Conservation (phyloP, 2,797 vertebrate species). For the Aeoliscus strigatus region DNA sequence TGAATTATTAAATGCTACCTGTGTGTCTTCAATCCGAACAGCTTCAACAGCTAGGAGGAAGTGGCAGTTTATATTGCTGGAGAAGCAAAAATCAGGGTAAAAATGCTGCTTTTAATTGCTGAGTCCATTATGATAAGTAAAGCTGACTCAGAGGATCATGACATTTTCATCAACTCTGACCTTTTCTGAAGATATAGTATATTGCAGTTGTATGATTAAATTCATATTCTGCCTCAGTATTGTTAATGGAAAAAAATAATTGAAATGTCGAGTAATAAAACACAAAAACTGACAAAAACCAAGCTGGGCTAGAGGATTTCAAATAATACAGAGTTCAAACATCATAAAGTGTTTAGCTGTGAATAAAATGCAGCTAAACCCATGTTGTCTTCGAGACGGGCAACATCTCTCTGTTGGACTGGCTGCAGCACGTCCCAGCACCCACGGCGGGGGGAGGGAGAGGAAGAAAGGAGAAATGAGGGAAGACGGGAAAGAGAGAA, state of each 20-base stretch:
- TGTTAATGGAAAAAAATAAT: background rate
- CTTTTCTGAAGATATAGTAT: background rate
- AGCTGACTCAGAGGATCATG: background rate
- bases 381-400: background rate
- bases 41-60: too few species aligned
- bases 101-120: too few species aligned
- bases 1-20: too few species aligned
- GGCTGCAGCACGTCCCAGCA: conserved; percentile 39
- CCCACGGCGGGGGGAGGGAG: too few species aligned
- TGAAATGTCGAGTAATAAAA: too few species aligned
- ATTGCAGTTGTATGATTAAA: conserved; percentile 11
- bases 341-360: too few species aligned
- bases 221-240: background rate
- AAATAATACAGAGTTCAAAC: too few species aligned
- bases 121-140: background rate
- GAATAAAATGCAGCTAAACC: conserved; percentile 4
- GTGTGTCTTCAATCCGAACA: too few species aligned
- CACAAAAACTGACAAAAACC: too few species aligned
- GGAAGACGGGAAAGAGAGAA: conserved; percentile 14
- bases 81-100: background rate
- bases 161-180: conserved; percentile 11
- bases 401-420: conserved; percentile 14
- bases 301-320: too few species aligned
- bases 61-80: too few species aligned
- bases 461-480: conserved; percentile 18